phyloP scores from a whole-genome alignment of 2,888 invertebrate species.

The Tetragonisca angustula region DNA sequence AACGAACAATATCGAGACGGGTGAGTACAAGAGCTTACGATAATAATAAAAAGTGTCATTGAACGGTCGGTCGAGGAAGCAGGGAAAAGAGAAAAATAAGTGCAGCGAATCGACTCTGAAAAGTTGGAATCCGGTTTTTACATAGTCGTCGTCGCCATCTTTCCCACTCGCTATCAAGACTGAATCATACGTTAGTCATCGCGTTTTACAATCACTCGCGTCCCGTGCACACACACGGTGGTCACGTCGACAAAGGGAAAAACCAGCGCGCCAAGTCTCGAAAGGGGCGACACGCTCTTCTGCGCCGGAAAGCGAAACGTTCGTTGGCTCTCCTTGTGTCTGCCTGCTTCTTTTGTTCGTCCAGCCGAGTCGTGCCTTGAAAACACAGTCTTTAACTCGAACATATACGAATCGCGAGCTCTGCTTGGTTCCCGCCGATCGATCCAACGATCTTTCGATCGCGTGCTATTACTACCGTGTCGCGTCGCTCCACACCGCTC shows the following conservation, averaged over 20 bases:
- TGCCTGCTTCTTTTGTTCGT: constrained; percentile 60
- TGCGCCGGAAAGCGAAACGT: constrained; percentile 81
- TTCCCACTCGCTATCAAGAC: constrained; percentile 47
- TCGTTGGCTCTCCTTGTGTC: constrained; percentile 55
- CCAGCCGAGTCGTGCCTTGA: constrained; percentile 39
- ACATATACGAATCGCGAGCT: background rate
- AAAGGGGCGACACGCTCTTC: constrained; percentile 78
- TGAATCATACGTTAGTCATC: constrained; percentile 64
- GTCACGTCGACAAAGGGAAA: constrained; percentile 57
- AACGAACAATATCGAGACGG: background rate
- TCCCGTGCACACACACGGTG: constrained; percentile 44
- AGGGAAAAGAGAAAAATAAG: constrained; percentile 24
- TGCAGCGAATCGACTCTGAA: constrained; percentile 46
- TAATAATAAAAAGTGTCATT: constrained; percentile 24
- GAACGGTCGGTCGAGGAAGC: constrained; percentile 27
- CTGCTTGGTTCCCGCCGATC: too few relatives aligned
- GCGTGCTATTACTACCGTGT: background rate
- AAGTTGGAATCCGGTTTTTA: constrained; percentile 45
- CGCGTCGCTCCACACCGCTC: background rate
- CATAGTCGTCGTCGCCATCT: constrained; percentile 50
- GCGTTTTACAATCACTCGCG: constrained; percentile 55
- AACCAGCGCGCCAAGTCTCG: constrained; percentile 50
- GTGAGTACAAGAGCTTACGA: background rate
- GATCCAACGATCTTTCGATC: constrained; percentile 22
- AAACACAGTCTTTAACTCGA: constrained; percentile 24